Conservation (phyloP, 2,888 invertebrate species). For the Pharmacophagus antenor region DNA sequence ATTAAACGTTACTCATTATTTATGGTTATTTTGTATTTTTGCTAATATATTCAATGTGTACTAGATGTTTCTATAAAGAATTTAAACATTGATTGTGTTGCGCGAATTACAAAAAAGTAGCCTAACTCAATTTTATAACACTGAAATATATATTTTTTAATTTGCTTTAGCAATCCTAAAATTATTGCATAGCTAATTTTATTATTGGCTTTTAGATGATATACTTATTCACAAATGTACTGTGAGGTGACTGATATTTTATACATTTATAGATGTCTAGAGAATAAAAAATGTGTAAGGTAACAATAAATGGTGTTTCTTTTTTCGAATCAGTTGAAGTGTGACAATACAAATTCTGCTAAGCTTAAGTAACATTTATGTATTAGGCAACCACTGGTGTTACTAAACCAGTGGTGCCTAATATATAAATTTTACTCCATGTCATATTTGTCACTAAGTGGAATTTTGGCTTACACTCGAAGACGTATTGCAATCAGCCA, state of each 20-base stretch:
- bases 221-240: constrained; percentile 8
- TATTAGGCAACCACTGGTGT: no score
- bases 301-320: constrained; percentile 14
- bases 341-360: no score
- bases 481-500: no score
- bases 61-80: neutral
- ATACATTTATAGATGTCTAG: constrained; percentile 63
- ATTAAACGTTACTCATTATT: neutral
- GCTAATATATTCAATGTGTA: no score
- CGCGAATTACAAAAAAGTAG: neutral
- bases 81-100: neutral
- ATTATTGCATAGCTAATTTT: neutral
- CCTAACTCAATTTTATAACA: no score
- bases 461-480: no score
- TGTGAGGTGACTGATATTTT: constrained; percentile 74
- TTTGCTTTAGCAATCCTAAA: neutral
- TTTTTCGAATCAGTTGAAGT: neutral
- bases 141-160: neutral
- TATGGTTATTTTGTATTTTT: neutral
- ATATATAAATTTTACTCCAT: no score
- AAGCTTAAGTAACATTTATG: no score
- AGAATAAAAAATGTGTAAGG: constrained; percentile 35
- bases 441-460: no score
- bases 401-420: no score
- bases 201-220: neutral